Evolutionary conservation across 2,888 invertebrate species (phyloP), one percentile per base, ranked within the genome.

Genomic region (Catocala fraxini): DNA sequence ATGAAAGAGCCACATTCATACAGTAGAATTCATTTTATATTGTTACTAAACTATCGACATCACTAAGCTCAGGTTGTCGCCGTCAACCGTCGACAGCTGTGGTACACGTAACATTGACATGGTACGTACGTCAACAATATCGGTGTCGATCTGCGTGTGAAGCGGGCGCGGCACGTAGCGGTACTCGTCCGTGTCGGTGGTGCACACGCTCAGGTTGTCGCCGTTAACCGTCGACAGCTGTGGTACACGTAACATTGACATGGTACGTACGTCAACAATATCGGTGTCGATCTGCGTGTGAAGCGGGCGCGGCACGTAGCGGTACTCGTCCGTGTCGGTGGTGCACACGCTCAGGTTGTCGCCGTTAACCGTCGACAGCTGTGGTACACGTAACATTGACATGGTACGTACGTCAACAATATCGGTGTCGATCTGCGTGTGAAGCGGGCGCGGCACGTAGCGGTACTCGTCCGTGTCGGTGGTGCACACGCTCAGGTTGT

Each of bases 311-410:
- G 80, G 71, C 42, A 71, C 71, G 72, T 85, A 82, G 35, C 85
- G 71, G 61, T 82, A 80, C 55, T 89, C 89, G 68, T 91, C 92
- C 0, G 91, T 89, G 77, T 91, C 91, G 0, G 83, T 84, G 2
- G 92, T 91, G 59, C 93, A 91, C 10, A 92, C 75, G 73, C 91
- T 91, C 41, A 91, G 55, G 70, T 90, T 89, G 81, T 91, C 92
- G 2, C 92, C 92, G 60, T 93, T 92, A 0, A 88, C 78, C 45
- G 80, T 39, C 35, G 7, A 39, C 35, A 7, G 5, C 25, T 39
- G 7, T 39, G 35, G 6, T 9, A 39, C 35, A 39, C 35, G 9
- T 39, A 39, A 39, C 9, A 9, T 39, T 9, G 9, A 39, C 35
- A 39, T 39, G 6, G 10, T 41, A 61, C 51, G 10, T 13, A 61